A percentile compares a stretch with the other conserved stretches of the same genome.
These are phyloP conservation scores for Pseudorasbora parva DNA, from an alignment of 2,113 vertebrate genomes.

Conservation along the genomic window DNA sequence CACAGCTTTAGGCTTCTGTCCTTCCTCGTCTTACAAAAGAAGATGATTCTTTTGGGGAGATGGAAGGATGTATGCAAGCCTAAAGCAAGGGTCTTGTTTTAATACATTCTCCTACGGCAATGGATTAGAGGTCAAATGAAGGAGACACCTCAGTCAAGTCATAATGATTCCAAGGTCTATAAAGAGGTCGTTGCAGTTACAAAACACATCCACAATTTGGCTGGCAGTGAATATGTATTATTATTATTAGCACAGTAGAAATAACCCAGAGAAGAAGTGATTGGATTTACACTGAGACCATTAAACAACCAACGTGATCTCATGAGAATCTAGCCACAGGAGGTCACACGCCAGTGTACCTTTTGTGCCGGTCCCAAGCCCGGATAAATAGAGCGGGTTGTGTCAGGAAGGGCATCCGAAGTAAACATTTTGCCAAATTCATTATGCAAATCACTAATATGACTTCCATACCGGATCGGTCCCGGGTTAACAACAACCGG, in stretches of 20 bases:
- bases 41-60: neutral
- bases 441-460: too few relatives aligned
- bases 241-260: neutral
- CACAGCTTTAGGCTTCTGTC: neutral
- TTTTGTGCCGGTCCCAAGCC: too few relatives aligned
- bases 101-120: neutral
- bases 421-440: too few relatives aligned
- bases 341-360: too few relatives aligned
- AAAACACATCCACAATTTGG: neutral
- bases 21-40: neutral
- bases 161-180: neutral
- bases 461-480: too few relatives aligned
- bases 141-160: neutral
- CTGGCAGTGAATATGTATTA: neutral
- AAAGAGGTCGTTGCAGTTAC: neutral
- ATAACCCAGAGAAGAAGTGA: neutral
- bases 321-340: too few relatives aligned
- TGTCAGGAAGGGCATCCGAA: too few relatives aligned
- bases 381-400: too few relatives aligned
- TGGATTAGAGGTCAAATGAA: neutral
- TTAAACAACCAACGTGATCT: too few relatives aligned
- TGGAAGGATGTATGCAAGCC: neutral
- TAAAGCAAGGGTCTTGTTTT: neutral
- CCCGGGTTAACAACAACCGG: too few relatives aligned
- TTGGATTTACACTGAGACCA: too few relatives aligned